These are phyloP conservation scores for Hydriomena furcata DNA, from an alignment of 2,888 invertebrate species.

Conservation along the genomic window DNA sequence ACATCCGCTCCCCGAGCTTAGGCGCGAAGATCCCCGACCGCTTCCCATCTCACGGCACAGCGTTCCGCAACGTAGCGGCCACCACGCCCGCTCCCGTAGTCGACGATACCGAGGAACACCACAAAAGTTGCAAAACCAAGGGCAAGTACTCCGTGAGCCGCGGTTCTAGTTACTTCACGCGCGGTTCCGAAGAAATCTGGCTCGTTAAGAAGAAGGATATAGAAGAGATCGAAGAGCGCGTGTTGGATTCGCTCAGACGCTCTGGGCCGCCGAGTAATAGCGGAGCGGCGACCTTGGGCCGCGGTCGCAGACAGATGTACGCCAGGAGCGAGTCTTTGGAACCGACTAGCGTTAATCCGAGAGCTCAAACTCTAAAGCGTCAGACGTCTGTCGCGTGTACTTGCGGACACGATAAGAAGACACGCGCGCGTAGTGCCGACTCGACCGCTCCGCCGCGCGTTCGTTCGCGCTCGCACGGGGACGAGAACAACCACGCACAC, in stretches of 20 bases:
- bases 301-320: constrained; percentile 65
- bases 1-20: constrained; percentile 74
- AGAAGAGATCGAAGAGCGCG: constrained; percentile 76
- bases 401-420: constrained; percentile 75
- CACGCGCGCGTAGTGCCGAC: constrained; percentile 60
- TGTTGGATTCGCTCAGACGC: constrained; percentile 73
- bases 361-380: constrained; percentile 69
- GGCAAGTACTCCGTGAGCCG: constrained; percentile 71
- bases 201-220: constrained; percentile 80
- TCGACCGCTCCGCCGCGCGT: constrained; percentile 54
- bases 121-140: constrained; percentile 69
- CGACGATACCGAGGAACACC: constrained; percentile 64
- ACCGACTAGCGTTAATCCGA: constrained; percentile 59
- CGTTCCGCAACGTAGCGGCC: constrained; percentile 75
- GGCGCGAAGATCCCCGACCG: constrained; percentile 70
- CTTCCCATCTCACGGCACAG: constrained; percentile 76
- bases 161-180: constrained; percentile 74
- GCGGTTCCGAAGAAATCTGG: constrained; percentile 79
- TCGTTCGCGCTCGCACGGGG: constrained; percentile 71
- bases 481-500: constrained; percentile 61
- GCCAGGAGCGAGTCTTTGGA: constrained; percentile 74
- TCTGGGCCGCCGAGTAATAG: constrained; percentile 52
- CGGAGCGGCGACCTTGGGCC: constrained; percentile 62
- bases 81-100: constrained; percentile 60
- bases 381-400: constrained; percentile 76